A percentile compares a stretch with the other conserved stretches of the same genome.
Conservation (phyloP, 2,113 vertebrate species). For the Neopipo cinnamomea region DNA sequence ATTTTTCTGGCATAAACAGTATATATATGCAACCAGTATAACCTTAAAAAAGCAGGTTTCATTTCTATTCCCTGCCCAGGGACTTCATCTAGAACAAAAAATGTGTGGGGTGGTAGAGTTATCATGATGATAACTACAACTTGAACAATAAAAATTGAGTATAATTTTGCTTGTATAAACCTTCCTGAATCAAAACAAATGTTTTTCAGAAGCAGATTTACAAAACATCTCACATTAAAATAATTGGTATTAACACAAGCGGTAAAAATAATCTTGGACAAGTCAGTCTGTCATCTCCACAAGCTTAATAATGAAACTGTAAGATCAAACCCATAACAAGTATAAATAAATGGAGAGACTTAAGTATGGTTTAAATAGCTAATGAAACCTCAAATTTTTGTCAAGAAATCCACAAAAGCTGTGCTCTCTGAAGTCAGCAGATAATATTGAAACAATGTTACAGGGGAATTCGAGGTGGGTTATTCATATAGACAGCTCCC, state of each 20-base stretch:
- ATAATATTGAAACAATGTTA: background rate
- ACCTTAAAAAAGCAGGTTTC: background rate
- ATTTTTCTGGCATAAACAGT: background rate
- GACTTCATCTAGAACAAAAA: background rate
- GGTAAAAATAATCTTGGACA: background rate
- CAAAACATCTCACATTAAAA: background rate
- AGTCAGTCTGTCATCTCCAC: background rate
- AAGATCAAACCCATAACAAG: background rate
- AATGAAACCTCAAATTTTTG: background rate
- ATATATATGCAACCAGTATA: background rate
- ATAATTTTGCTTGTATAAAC: background rate
- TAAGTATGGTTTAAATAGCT: background rate
- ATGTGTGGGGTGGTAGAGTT: background rate
- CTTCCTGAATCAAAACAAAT: background rate
- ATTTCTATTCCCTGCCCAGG: background rate
- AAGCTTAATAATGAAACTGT: background rate
- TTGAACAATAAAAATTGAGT: background rate
- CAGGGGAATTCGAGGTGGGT: background rate
- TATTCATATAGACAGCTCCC: background rate
- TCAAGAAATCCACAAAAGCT: background rate
- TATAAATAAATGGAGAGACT: background rate
- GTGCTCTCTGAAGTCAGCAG: background rate
- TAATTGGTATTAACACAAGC: background rate
- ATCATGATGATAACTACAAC: background rate
- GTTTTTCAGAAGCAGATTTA: background rate